phyloP scores from a whole-genome alignment of 2,797 vertebrate species.

The Bucorvus abyssinicus region DNA sequence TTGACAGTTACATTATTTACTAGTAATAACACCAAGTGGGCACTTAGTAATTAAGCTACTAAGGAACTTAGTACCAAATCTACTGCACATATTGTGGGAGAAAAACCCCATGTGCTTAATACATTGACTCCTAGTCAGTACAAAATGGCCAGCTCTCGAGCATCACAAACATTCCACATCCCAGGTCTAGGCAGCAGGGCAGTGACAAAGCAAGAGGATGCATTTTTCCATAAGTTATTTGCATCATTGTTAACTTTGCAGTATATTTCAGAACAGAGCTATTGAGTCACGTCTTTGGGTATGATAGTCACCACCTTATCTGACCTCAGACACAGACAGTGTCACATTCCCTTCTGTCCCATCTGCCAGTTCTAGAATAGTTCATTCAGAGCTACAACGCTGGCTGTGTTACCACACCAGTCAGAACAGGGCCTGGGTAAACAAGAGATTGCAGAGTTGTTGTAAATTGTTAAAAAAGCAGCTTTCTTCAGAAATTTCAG shows the following conservation, averaged over 20 bases:
- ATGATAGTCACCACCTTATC: neutral
- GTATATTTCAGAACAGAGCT: neutral
- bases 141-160: neutral
- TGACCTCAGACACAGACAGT: neutral
- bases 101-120: neutral
- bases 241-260: neutral
- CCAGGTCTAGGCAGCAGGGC: neutral
- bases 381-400: neutral
- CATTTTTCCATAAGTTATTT: neutral
- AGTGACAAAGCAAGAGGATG: fast-evolving
- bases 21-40: neutral
- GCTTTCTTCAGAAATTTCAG: neutral
- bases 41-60: neutral
- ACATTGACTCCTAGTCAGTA: neutral
- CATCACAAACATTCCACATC: neutral
- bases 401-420: neutral
- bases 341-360: neutral
- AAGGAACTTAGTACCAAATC: neutral
- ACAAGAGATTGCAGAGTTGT: neutral
- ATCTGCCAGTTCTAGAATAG: fast-evolving
- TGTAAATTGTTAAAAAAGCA: neutral
- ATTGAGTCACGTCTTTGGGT: neutral
- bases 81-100: no score
- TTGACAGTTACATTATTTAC: neutral
- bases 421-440: neutral